phyloP scores from a whole-genome alignment of 2,797 vertebrate genomes.

The Odontamblyopus lacepedii region DNA sequence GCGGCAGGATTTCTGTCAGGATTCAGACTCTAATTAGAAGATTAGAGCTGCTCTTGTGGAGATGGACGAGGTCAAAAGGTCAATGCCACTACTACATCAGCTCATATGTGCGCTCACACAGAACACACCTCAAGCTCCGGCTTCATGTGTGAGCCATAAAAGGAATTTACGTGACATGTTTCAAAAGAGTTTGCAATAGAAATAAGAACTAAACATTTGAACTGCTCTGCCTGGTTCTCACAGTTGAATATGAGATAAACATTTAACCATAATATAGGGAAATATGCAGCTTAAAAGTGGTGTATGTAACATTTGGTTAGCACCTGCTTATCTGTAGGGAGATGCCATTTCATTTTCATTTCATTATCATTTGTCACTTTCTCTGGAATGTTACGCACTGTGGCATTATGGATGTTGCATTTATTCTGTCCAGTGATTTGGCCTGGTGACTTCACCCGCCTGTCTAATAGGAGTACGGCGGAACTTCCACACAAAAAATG shows the following conservation, averaged over 20 bases:
- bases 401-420: no score
- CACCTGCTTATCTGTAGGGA: no score
- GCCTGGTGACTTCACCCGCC: no score
- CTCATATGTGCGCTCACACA: neutral
- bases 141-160: neutral
- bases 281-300: no score
- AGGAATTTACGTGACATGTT: neutral
- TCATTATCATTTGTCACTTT: no score
- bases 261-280: neutral
- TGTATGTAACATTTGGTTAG: no score
- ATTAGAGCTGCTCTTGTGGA: conserved; percentile 10
- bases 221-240: neutral
- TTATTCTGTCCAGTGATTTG: no score
- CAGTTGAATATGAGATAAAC: neutral
- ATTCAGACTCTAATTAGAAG: conserved; percentile 15
- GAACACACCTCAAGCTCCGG: neutral
- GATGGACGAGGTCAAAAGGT: conserved; percentile 7
- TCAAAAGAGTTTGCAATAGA: neutral
- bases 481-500: no score
- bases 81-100: neutral
- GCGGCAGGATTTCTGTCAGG: conserved; percentile 8
- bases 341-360: no score
- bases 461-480: no score
- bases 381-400: no score
- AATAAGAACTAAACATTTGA: neutral